phyloP scores from a whole-genome alignment of 37 sponge, comb jelly and placozoan genomes.

The Cliona cf. orientalis region DNA sequence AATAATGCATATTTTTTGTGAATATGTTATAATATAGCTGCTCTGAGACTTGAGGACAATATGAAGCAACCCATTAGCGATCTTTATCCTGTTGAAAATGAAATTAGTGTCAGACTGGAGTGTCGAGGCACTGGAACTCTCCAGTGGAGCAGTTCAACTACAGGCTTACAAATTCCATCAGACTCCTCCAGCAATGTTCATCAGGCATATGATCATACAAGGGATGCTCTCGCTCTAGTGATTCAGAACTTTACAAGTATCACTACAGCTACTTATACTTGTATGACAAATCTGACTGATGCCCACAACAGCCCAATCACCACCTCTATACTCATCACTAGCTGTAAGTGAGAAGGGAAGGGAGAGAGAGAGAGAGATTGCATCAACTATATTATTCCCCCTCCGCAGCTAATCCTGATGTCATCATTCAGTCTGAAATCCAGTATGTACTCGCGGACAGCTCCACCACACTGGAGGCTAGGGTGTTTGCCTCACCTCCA shows the following conservation, averaged over 20 bases:
- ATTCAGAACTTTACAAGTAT: neutral
- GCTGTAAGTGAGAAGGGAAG: slow-evolving; percentile 3
- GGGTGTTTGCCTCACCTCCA: neutral
- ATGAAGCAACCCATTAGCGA: no score
- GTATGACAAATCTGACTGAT: neutral
- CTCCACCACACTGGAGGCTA: neutral
- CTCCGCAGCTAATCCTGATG: slow-evolving; percentile 17
- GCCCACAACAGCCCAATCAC: neutral
- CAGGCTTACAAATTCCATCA: neutral
- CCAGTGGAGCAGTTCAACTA: neutral
- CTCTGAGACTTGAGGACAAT: no score
- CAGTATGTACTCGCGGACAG: neutral
- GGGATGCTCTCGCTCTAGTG: neutral
- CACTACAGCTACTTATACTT: neutral
- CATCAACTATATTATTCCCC: neutral
- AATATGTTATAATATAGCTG: no score
- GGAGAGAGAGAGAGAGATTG: neutral
- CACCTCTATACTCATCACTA: slow-evolving; percentile 13
- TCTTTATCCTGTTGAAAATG: neutral
- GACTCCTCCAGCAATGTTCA: neutral
- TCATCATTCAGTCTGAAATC: neutral
- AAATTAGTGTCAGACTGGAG: neutral
- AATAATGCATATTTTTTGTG: no score
- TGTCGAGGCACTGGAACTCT: slow-evolving; percentile 6
- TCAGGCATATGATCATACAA: neutral